These are phyloP conservation scores for Muschampia plurimacula DNA, from an alignment of 2,888 invertebrate species.

Conservation along the genomic window DNA sequence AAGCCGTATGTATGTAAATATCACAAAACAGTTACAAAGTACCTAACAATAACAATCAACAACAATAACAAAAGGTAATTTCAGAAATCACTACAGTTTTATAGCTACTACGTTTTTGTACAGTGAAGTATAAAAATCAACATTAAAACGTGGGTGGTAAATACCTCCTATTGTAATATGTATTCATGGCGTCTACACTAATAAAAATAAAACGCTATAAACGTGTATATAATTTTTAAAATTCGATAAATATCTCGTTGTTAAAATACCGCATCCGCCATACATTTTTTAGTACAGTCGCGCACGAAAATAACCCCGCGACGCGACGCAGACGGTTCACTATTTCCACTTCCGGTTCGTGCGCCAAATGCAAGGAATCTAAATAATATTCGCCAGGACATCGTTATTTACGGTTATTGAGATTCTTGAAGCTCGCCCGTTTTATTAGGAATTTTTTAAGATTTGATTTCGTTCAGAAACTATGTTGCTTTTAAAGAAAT, in stretches of 20 bases:
- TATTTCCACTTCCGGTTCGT: conserved; percentile 47
- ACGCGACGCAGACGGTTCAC: conserved; percentile 42
- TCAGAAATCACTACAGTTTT: conserved; percentile 1
- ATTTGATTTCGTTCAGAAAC: not conserved
- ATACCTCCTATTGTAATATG: not conserved
- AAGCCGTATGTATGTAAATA: not conserved
- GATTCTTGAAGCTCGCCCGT: not conserved
- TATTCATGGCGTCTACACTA: conserved; percentile 6
- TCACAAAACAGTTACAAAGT: conserved; percentile 3
- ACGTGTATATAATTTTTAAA: conserved; percentile 5
- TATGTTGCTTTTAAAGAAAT: no score
- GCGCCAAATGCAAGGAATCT: conserved; percentile 57
- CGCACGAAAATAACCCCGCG: conserved; percentile 44
- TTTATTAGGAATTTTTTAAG: not conserved
- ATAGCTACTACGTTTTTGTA: not conserved
- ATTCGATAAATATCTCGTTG: conserved; percentile 25
- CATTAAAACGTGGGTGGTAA: conserved; percentile 4
- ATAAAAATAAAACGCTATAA: conserved; percentile 20
- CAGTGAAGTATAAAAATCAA: not conserved
- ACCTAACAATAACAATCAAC: not conserved
- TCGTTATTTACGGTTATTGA: conserved; percentile 22
- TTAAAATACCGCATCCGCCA: conserved; percentile 44
- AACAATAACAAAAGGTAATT: conserved; percentile 1
- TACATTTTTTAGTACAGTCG: conserved; percentile 42
- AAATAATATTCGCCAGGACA: conserved; percentile 54